Conservation (phyloP, 2,888 invertebrate genomes). For the Fragum sueziense region DNA sequence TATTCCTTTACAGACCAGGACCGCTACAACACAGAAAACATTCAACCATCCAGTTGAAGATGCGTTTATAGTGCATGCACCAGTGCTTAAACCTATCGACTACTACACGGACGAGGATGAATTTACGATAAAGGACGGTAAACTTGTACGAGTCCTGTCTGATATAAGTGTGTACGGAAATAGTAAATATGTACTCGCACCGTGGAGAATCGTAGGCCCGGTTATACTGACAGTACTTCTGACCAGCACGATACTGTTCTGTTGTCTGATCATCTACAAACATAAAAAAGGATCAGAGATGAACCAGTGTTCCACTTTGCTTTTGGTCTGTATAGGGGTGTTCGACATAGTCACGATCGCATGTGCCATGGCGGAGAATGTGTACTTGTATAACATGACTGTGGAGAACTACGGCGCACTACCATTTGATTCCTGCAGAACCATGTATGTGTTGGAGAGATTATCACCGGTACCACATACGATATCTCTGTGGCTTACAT, state of each 20-base stretch:
- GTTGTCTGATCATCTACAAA: neutral
- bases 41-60: neutral
- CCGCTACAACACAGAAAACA: neutral
- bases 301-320: conserved; percentile 4
- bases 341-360: conserved; percentile 2
- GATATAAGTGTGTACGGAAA: neutral
- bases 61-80: neutral
- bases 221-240: neutral
- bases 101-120: neutral
- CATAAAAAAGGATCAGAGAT: conserved; percentile 4
- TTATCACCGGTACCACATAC: conserved; percentile 13
- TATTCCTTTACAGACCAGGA: neutral
- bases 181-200: neutral
- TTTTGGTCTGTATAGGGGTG: neutral
- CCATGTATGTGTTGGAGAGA: neutral
- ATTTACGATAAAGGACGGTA: neutral
- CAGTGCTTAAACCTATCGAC: neutral
- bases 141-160: neutral
- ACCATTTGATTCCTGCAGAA: neutral
- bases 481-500: conserved; percentile 6
- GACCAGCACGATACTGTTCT: neutral
- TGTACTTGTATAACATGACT: neutral
- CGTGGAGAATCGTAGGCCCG: neutral
- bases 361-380: conserved; percentile 3
- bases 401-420: neutral